Evolutionary conservation across 2,797 vertebrate species (phyloP), one percentile per base, ranked within the genome.

Genomic region (Oryzias dopingdopingensis): DNA sequence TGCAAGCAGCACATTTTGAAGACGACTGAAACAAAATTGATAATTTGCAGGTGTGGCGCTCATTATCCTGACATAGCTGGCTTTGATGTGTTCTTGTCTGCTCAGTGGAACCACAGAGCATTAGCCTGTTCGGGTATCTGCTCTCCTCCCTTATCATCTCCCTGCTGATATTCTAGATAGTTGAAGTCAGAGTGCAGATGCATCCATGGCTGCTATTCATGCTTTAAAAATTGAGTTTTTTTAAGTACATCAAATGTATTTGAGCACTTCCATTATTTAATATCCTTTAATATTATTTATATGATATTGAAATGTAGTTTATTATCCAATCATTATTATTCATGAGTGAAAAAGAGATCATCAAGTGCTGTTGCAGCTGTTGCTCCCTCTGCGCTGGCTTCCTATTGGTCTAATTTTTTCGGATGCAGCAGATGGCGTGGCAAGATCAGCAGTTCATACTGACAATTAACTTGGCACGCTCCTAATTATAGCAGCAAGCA

Each of bases 1-100:
- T 49, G 78, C 72, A 82, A 86, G 87, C 86, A 76, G 79, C 80
- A 85, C 79, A 88, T 87, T 91, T 85, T 73, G 10, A 37, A 74
- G 82, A 88, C 83, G 82, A 89, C 76, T 89, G 79, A 72, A 76
- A 80, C 76, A 80, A 85, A 87, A 83, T 22, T 83, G 82, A 72
- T 75, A 75, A 65, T 83, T 78, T 23, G 46, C 70, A 88, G 70
- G 84, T 82, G 80, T 71, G 60, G 65, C 61, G 53, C 71, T 84
- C 54, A 65, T 83, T 81, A 77, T 71, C 58, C 64, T 48, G 18
- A 67, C 76, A 64, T 24, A 23, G 22, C 48, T 50, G 23, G 41
- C 80, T 82, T 80, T 84, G 80, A 80, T 82, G 50, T 59, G 56
- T 63, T 51, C 57, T 50, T 40, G 62, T 73, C 70, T 52, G 24